Conservation (phyloP, 2,113 vertebrate species). For the Cynoglossus semilaevis region DNA sequence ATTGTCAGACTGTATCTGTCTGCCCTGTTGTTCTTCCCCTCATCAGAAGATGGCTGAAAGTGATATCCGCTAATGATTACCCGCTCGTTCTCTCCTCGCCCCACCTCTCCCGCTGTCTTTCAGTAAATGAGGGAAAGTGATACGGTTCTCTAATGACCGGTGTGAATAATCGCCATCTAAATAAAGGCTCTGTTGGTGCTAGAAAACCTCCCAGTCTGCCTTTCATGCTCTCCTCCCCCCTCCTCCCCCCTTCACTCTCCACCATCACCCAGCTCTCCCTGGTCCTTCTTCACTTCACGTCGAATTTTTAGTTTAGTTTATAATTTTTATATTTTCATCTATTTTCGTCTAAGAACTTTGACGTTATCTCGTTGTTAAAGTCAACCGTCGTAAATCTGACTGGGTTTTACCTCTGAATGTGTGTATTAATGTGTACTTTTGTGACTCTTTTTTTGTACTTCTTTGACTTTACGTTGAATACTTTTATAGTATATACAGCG, state of each 20-base stretch:
- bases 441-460: too few species aligned
- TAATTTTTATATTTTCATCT: slow-evolving; percentile 5
- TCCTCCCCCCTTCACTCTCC: slow-evolving; percentile 24
- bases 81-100: slow-evolving; percentile 50
- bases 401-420: slow-evolving; percentile 4
- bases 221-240: slow-evolving; percentile 39
- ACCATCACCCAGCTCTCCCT: neutral
- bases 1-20: slow-evolving; percentile 40
- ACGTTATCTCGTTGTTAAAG: too few species aligned
- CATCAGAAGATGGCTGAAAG: slow-evolving; percentile 73
- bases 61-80: slow-evolving; percentile 81
- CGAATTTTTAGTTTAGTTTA: neutral
- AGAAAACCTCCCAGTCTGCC: slow-evolving; percentile 61
- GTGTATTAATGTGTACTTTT: slow-evolving; percentile 27
- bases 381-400: neutral
- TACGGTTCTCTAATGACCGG: slow-evolving; percentile 80
- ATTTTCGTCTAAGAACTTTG: slow-evolving; percentile 34
- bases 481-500: too few species aligned
- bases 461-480: too few species aligned
- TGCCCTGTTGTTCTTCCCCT: slow-evolving; percentile 46
- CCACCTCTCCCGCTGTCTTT: slow-evolving; percentile 63
- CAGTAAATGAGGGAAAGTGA: slow-evolving; percentile 85
- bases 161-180: slow-evolving; percentile 80
- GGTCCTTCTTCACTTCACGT: slow-evolving; percentile 11
- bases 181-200: slow-evolving; percentile 77